Conservation (phyloP, 2,113 vertebrate species). For the Chaetodon trifascialis region DNA sequence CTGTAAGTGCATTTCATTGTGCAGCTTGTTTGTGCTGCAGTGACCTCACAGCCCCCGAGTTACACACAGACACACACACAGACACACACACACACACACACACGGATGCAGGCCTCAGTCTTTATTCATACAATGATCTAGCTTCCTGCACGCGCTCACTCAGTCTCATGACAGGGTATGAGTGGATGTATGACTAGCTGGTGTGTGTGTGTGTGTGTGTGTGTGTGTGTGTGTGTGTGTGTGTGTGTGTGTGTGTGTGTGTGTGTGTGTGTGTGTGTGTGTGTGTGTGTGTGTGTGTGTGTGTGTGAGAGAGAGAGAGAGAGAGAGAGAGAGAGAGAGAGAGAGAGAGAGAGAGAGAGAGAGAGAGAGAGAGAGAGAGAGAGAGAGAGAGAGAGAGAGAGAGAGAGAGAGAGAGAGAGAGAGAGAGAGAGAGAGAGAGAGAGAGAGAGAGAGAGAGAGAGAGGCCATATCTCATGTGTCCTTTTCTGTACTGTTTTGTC, state of each 20-base stretch:
- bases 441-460: not conserved
- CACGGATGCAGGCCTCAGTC: conserved; percentile 43
- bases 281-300: too few relatives aligned
- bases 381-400: too few relatives aligned
- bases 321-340: too few relatives aligned
- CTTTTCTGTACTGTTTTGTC: conserved; percentile 38
- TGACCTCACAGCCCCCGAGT: conserved; percentile 55
- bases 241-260: too few relatives aligned
- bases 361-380: too few relatives aligned
- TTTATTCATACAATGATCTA: conserved; percentile 59
- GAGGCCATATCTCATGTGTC: conserved; percentile 19
- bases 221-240: conserved; percentile 24
- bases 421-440: too few relatives aligned
- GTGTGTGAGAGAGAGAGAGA: too few relatives aligned
- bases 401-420: too few relatives aligned
- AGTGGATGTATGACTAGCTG: conserved; percentile 69
- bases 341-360: too few relatives aligned
- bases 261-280: too few relatives aligned
- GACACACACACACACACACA: conserved; percentile 11
- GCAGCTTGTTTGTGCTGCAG: conserved; percentile 43
- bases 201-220: conserved; percentile 14
- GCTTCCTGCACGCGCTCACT: conserved; percentile 62
- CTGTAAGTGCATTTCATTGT: conserved; percentile 46
- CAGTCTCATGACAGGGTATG: conserved; percentile 75
- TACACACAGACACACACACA: conserved; percentile 13